Conservation (phyloP, 2,888 invertebrate genomes). For the Drosophila histrio region DNA sequence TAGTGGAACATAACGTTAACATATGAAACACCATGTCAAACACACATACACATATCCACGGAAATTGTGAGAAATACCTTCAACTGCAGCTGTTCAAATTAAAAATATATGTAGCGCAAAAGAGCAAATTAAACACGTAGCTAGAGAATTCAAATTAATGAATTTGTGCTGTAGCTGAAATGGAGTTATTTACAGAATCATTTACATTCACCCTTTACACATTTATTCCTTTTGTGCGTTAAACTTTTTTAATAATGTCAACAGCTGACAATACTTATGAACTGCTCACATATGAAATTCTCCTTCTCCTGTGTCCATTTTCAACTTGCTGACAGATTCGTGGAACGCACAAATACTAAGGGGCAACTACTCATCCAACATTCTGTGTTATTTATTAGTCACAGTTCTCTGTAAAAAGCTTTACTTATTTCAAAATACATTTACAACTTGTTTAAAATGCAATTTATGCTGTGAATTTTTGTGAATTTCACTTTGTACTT, state of each 20-base stretch:
- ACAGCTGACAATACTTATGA: not conserved
- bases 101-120: not conserved
- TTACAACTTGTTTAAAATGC: not conserved
- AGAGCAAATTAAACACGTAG: not conserved
- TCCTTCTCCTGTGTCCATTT: not conserved
- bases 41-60: not conserved
- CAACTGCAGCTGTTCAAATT: not conserved
- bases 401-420: not conserved
- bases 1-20: not conserved
- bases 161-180: not conserved
- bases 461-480: not conserved
- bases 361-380: not conserved
- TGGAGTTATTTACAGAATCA: not conserved
- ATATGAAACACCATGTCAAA: not conserved
- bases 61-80: not conserved
- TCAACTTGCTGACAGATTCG: not conserved
- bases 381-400: not conserved
- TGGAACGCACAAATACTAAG: not conserved
- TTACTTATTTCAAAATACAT: not conserved
- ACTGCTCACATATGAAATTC: not conserved
- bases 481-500: not conserved
- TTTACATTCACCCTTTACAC: not conserved
- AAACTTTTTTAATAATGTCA: constrained; percentile 13
- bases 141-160: not conserved
- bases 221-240: not conserved